These are phyloP conservation scores for Hemicordylus capensis DNA, from an alignment of 2,113 vertebrate genomes.

Conservation along the genomic window DNA sequence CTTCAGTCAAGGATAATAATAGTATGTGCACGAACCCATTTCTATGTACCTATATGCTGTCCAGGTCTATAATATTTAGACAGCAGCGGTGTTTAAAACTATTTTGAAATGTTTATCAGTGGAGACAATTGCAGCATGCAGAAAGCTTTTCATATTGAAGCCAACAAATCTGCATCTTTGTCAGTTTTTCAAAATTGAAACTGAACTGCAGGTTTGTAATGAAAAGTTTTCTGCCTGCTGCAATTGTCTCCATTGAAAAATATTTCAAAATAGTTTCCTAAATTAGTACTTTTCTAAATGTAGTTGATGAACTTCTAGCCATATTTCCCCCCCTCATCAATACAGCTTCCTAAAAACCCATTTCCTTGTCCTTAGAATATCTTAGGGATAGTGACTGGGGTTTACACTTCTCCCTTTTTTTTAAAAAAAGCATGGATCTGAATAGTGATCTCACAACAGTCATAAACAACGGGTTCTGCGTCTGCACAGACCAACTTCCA, in stretches of 20 bases:
- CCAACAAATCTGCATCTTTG: no score
- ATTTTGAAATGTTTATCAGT: no score
- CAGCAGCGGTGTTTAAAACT: neutral
- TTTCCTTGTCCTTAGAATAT: neutral
- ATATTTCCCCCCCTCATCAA: neutral
- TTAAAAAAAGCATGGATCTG: no score
- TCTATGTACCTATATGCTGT: neutral
- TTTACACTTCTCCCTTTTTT: neutral
- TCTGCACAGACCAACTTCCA: no score
- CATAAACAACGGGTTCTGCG: no score
- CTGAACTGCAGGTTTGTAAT: neutral
- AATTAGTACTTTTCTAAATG: neutral
- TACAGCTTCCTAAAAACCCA: neutral
- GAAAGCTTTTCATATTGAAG: no score
- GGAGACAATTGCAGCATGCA: no score
- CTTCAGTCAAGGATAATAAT: neutral
- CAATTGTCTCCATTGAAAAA: neutral
- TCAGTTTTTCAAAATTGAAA: neutral
- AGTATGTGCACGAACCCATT: no score
- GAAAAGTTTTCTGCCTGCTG: neutral
- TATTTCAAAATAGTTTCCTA: neutral
- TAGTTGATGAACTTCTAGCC: neutral
- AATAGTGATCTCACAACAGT: no score
- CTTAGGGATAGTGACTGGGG: neutral
- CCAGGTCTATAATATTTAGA: neutral